Base-by-base conservation (phyloP, 2,797 vertebrate species). In the Sebastes paucispinis region DNA sequence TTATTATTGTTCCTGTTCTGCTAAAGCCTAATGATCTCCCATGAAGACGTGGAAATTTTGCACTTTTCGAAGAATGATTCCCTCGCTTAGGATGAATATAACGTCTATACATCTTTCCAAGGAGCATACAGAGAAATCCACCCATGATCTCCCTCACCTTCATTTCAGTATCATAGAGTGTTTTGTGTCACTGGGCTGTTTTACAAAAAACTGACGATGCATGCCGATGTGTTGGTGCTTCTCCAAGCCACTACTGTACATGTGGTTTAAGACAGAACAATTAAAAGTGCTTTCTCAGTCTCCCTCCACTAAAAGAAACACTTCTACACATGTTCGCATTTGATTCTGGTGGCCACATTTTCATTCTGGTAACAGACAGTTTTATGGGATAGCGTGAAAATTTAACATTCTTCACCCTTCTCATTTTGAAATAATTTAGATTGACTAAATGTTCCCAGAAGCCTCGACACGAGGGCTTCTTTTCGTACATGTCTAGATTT, bases 381-480 rank as follows among this genome's bases (percentile, higher is more conserved):
- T 89, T 90, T 86, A 83, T 83, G 69, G 73, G 57, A 87, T 70
- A 50, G 82, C n/a, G 27, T 83, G 83, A 83, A 88, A 89, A 85
- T 24, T 29, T 24, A 74, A 78, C 77, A 85, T 88, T 89, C 66
- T 65, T 87, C 72, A 24, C 70, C 36, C 67, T 27, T 76, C 60
- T 80, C 58, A 73, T 84, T 92, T 75, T 81, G 34, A 82, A 87
- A 86, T 82, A 22, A 74, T 83, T 81, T 31, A 60, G 74, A 81
- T 50, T 86, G 79, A 81, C 71, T 75, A 74, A 86, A 82, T 80
- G 73, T 81, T 83, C 79, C 75, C 79, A 77, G 84, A 78, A 62
- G 78, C 55, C 54, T 87, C 58, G 55, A 75, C 39, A 59, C 5
- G 3, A 77, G 27, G 50, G 13, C 36, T 67, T 71, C 73, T 57